phyloP scores from a whole-genome alignment of 2,113 vertebrate species.

The Campylomormyrus numenius region DNA sequence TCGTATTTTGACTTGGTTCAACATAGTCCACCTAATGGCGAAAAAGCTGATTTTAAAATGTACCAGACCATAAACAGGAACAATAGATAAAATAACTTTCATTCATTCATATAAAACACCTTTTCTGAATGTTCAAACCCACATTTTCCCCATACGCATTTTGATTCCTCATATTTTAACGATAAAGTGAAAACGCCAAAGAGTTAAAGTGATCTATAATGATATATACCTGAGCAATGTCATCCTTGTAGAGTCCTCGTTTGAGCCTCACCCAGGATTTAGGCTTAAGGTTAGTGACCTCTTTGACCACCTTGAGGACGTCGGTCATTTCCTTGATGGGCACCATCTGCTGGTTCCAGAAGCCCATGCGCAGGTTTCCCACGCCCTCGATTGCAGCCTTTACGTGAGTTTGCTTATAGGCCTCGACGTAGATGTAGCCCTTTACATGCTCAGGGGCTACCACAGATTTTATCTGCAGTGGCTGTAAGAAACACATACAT shows the following conservation, averaged over 20 bases:
- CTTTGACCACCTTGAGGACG: conserved; percentile 92
- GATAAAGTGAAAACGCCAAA: not conserved
- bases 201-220: not conserved
- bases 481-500: conserved; percentile 53
- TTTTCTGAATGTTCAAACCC: not conserved
- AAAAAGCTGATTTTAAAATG: not conserved
- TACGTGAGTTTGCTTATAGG: conserved; percentile 94
- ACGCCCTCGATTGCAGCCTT: conserved; percentile 92
- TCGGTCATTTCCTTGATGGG: conserved; percentile 98
- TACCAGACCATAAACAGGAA: not conserved
- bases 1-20: conserved; percentile 92
- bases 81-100: not conserved
- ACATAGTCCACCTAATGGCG: conserved; percentile 80
- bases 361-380: conserved; percentile 87
- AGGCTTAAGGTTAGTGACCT: conserved; percentile 92
- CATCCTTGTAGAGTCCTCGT: conserved; percentile 88
- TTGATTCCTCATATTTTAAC: not conserved
- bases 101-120: not conserved
- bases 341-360: conserved; percentile 99
- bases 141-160: not conserved
- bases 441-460: conserved; percentile 89
- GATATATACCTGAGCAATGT: conserved; percentile 81
- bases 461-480: conserved; percentile 88
- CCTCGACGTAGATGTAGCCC: conserved; percentile 92
- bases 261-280: conserved; percentile 95